Conservation (phyloP, 2,113 vertebrate genomes). For the Myiopsitta monachus region DNA sequence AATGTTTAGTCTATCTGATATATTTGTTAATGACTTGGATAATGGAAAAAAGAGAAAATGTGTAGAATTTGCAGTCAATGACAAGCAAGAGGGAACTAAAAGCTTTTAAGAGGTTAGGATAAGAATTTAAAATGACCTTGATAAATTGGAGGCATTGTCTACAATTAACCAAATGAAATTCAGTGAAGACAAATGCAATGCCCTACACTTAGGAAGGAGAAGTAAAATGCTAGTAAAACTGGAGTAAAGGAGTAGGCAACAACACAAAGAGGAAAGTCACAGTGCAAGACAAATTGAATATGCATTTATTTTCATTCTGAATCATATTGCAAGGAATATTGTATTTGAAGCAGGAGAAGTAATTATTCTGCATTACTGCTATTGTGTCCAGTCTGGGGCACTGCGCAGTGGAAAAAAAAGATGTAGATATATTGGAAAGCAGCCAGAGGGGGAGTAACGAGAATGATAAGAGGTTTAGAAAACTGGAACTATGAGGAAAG, state of each 20-base stretch:
- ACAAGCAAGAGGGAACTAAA: conserved; percentile 13
- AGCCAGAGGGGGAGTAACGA: not conserved
- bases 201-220: not conserved
- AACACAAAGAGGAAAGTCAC: not conserved
- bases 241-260: not conserved
- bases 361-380: not conserved
- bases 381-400: not conserved
- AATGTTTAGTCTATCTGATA: conserved; percentile 58
- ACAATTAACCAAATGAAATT: conserved; percentile 8
- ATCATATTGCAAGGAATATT: not conserved
- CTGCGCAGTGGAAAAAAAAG: not conserved
- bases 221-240: not conserved
- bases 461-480: conserved; percentile 51
- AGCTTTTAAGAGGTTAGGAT: conserved; percentile 35
- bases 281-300: not conserved
- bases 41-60: conserved; percentile 25
- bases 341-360: not conserved
- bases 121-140: conserved; percentile 20
- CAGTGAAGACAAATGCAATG: not conserved
- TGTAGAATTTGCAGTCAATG: not conserved
- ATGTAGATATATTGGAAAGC: conserved; percentile 11
- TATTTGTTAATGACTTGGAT: conserved; percentile 39
- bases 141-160: conserved; percentile 34
- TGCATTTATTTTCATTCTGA: not conserved
- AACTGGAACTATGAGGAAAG: conserved; percentile 48